phyloP scores from a whole-genome alignment of 1,140 invertebrate genomes.

The Saccostrea glomerata region DNA sequence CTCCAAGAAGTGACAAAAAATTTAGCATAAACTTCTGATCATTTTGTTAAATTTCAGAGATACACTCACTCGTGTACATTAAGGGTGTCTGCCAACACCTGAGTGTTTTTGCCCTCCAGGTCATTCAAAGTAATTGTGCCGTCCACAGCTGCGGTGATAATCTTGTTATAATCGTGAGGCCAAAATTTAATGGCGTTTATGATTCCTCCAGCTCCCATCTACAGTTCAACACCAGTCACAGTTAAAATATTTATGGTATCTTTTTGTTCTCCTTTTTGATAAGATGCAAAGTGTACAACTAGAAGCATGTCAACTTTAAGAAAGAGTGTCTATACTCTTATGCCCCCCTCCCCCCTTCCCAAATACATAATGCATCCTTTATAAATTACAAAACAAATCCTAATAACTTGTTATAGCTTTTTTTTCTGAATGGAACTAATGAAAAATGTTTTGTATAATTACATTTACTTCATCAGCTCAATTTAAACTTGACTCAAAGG shows the following conservation, averaged over 20 bases:
- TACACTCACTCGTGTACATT: slow-evolving; percentile 67
- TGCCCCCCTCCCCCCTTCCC: no score
- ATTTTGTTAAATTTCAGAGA: background rate
- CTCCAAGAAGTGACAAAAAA: background rate
- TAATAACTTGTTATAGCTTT: no score
- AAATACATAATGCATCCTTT: no score
- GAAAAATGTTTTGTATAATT: no score
- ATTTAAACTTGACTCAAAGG: no score
- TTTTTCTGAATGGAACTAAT: no score
- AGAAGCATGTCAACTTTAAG: no score
- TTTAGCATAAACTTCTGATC: background rate
- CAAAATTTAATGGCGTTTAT: slow-evolving; percentile 77
- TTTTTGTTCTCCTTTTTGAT: no score
- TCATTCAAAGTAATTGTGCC: slow-evolving; percentile 72
- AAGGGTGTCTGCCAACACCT: slow-evolving; percentile 70
- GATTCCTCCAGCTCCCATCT: slow-evolving; percentile 77
- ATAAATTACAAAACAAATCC: no score
- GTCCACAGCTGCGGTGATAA: slow-evolving; percentile 74
- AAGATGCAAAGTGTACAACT: background rate
- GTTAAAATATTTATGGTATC: background rate
- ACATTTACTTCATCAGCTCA: no score
- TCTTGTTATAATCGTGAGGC: slow-evolving; percentile 61
- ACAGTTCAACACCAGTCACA: background rate
- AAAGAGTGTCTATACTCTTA: no score
- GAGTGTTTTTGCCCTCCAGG: slow-evolving; percentile 62